Base-by-base conservation (phyloP, 2,888 invertebrate genomes). In the Cosmia trapezina region DNA sequence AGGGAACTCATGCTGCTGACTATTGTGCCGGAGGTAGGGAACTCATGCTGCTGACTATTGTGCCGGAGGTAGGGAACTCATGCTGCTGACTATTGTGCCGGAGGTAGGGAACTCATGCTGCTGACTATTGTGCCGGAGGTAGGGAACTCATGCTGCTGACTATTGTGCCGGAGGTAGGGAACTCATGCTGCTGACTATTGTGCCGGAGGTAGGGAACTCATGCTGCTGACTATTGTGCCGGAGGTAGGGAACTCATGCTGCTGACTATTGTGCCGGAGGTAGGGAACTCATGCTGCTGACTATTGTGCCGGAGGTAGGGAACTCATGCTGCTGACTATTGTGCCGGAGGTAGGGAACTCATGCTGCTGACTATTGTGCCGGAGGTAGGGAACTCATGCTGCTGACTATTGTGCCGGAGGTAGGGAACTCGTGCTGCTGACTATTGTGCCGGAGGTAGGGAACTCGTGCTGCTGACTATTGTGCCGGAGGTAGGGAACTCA, bases 401-500 rank as follows among this genome's bases (percentile, higher is more conserved):
- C 4, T 28, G 28, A 45, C 57, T 51, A 17, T 49, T 19, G 14
- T 12, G 54, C 17, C 14, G 45, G 12, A 59, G 59, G 43, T 78
- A 19, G 41, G 43, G 9, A 41, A 51, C 51, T 53, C 28, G 7
- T 37, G 57, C 14, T 41, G 28, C 4, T 28, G 28, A 45, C 57
- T 51, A 17, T 49, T 19, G 22, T n/a, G n/a, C n/a, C n/a, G n/a
- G n/a, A n/a, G n/a, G n/a, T n/a, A n/a, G n/a, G n/a, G n/a, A 49
- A 56, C 3, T 45, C 80, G 80, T 49, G 19, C 54, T 9, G 5
- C 6, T 4, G n/a, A n/a, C n/a, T n/a, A n/a, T n/a, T 14, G 14
- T 12, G 54, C 17, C 14, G 45, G 12, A 59, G 59, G 43, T 78
- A 19, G 41, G 43, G 9, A 41, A 51, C 51, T 53, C 28, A 9